Evolutionary conservation across 2,113 vertebrate species (phyloP).

Genomic region (Stegastes partitus): DNA sequence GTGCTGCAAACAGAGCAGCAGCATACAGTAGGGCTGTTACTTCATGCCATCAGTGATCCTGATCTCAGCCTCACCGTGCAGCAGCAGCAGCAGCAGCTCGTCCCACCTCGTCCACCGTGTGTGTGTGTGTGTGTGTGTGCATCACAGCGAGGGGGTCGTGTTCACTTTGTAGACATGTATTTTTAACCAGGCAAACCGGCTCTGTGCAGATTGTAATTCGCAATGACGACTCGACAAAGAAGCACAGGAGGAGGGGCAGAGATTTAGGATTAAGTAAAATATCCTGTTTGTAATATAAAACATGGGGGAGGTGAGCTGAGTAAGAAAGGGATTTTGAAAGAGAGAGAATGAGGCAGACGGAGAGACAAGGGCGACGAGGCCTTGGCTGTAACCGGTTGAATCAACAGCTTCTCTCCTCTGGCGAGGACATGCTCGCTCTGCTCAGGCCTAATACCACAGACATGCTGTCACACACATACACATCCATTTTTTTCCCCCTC

Average conservation of each 20-base stretch:
- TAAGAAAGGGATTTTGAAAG: constrained; percentile 40
- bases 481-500: neutral
- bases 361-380: constrained; percentile 59
- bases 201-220: constrained; percentile 47
- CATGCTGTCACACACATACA: constrained; percentile 49
- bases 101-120: too few relatives aligned
- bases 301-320: constrained; percentile 3
- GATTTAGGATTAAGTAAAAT: constrained; percentile 60
- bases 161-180: constrained; percentile 9
- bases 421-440: constrained; percentile 60
- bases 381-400: constrained; percentile 59
- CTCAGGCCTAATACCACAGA: constrained; percentile 64
- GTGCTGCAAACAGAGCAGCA: too few relatives aligned
- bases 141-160: too few relatives aligned
- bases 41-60: too few relatives aligned
- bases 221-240: constrained; percentile 34
- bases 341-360: constrained; percentile 8
- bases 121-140: too few relatives aligned
- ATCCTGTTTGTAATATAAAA: constrained; percentile 40
- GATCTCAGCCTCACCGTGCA: too few relatives aligned
- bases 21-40: too few relatives aligned
- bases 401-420: constrained; percentile 73
- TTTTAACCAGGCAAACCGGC: constrained; percentile 6
- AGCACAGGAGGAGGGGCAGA: constrained; percentile 17
- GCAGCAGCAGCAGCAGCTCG: too few relatives aligned